Percentiles rank a stretch among this genome's conserved stretches.
These are phyloP conservation scores for Pentalonia nigronervosa DNA, from an alignment of 1,140 invertebrate species.

Conservation along the genomic window DNA sequence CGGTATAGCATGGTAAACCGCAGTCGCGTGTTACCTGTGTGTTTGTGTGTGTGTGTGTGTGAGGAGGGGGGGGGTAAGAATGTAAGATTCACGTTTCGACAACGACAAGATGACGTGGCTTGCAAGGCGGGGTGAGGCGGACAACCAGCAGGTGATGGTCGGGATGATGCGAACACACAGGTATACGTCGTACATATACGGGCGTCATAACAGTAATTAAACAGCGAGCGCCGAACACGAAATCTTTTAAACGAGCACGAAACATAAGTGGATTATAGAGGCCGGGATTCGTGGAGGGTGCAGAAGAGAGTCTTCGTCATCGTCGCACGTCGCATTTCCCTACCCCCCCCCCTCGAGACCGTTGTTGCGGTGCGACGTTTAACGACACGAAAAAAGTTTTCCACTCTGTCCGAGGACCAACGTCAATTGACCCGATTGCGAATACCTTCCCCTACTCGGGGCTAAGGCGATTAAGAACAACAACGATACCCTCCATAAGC, in stretches of 20 bases:
- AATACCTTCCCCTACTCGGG: neutral
- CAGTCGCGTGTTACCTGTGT: too few relatives aligned
- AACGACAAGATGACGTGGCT: neutral
- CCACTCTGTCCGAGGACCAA: neutral
- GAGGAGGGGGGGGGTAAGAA: too few relatives aligned
- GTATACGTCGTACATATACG: neutral
- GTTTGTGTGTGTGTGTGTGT: too few relatives aligned
- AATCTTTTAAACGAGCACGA: neutral
- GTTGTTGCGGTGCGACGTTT: neutral
- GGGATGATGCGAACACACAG: neutral
- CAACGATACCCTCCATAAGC: neutral
- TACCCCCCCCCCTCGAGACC: too few relatives aligned
- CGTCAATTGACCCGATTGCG: neutral
- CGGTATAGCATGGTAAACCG: neutral
- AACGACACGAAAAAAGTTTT: neutral
- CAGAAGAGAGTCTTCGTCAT: neutral
- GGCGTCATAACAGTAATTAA: neutral
- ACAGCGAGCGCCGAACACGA: neutral
- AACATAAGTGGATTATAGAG: neutral
- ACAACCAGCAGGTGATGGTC: neutral
- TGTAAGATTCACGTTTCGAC: neutral
- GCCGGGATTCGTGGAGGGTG: neutral
- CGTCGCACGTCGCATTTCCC: neutral
- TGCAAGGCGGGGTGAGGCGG: too few relatives aligned
- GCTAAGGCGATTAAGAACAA: neutral